phyloP scores from a whole-genome alignment of 2,797 vertebrate species.

The Enoplosus armatus region DNA sequence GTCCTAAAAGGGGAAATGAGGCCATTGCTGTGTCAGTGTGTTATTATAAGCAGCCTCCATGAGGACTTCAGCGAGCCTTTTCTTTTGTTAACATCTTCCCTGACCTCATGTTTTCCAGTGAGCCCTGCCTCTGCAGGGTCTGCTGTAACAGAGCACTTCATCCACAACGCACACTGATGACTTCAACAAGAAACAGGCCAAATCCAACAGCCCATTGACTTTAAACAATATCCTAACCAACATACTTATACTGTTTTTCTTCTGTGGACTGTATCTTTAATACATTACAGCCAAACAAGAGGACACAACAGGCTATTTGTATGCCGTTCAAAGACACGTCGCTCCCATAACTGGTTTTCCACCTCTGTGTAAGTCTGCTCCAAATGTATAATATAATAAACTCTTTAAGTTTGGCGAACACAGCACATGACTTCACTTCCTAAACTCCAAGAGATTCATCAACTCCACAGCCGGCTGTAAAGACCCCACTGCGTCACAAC shows the following conservation, averaged over 20 bases:
- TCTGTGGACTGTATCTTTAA: slow-evolving; percentile 18
- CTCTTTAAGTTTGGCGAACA: slow-evolving; percentile 62
- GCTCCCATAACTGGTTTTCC: slow-evolving; percentile 53
- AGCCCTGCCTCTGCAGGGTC: slow-evolving; percentile 66
- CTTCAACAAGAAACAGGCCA: slow-evolving; percentile 64
- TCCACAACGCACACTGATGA: slow-evolving; percentile 61
- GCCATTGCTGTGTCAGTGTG: slow-evolving; percentile 53
- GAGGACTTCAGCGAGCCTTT: slow-evolving; percentile 63
- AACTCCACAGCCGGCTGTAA: slow-evolving; percentile 60
- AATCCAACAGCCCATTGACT: slow-evolving; percentile 55
- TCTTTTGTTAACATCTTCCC: slow-evolving; percentile 83
- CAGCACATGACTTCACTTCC: slow-evolving; percentile 78
- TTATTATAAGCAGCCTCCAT: slow-evolving; percentile 66
- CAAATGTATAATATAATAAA: slow-evolving; percentile 71
- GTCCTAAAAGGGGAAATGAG: slow-evolving; percentile 54
- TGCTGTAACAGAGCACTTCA: slow-evolving; percentile 62
- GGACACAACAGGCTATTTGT: slow-evolving; percentile 50
- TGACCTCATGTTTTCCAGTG: slow-evolving; percentile 88
- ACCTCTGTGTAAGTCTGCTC: slow-evolving; percentile 59
- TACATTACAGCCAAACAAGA: slow-evolving; percentile 36
- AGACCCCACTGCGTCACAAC: slow-evolving; percentile 46
- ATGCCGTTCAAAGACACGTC: slow-evolving; percentile 42
- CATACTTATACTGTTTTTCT: background rate
- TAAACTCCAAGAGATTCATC: slow-evolving; percentile 74
- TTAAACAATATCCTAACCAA: slow-evolving; percentile 56